Evolutionary conservation across 2,113 vertebrate species (phyloP), one percentile per base, ranked within the genome.

Genomic region (Scytalopus superciliaris): DNA sequence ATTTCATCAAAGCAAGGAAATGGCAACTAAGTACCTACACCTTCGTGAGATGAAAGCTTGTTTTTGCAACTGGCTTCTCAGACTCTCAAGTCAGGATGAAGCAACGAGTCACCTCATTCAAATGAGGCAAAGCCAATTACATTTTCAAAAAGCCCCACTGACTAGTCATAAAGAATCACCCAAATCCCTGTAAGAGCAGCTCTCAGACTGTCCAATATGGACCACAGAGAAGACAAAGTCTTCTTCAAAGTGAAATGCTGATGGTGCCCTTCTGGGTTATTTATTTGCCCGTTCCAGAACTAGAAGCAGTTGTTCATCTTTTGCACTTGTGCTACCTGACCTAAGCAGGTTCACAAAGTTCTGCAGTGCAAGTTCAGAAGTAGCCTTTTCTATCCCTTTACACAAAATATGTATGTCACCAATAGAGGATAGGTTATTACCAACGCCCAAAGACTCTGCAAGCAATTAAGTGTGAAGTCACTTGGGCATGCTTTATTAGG

Each of bases 1-100:
- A 74, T 39, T 94, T 84, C 75, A 94, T 83, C 72, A 93, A 85
- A 85, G 55, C 63, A 77, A 93, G 24, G 78, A 95, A 95, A 83
- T 5, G 21, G 37, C 64, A 77, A 87, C 22, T 47, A 76, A 90
- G 79, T 89, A 87, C 6, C 3, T 75, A 62, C 18, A 64, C 28
- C 49, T 79, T 64, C 0, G 1, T 4, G 22, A 88, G 63, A 91
- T 23, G 15, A 88, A 95, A 96, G 79, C 35, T 59, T 59, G 42
- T 59, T 84, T 94, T 94, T 74, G n/a, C 78, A 96, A 77, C 45
- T 7, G 39, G 50, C 72, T 95, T 87, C 72, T 80, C 89, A 82
- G 70, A 39, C 67, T 94, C 56, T 42, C 35, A 25, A 63, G 39
- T 75, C 9, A 5, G 73, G 37, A 67, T 44, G 73, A 93, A 74